Percentiles rank a stretch among this genome's conserved stretches.
phyloP scores from a whole-genome alignment of 2,113 vertebrate genomes.

The Apteryx owenii region DNA sequence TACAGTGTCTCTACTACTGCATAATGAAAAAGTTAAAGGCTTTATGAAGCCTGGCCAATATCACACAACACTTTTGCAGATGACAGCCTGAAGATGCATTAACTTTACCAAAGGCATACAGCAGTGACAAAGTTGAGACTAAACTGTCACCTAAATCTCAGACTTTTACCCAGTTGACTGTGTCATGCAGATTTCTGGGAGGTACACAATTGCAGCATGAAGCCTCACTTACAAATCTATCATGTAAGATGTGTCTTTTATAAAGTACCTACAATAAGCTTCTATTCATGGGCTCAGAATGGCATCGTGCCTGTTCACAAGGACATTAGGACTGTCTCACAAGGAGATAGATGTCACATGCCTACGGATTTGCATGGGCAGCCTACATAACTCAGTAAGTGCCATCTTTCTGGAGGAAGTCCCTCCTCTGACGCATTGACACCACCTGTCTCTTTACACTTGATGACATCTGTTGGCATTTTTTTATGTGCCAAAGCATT shows the following conservation, averaged over 20 bases:
- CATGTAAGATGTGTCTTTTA: accelerated
- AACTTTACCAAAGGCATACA: neutral
- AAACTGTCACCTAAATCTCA: neutral
- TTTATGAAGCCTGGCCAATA: neutral
- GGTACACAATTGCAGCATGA: neutral
- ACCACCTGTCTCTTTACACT: slow-evolving; percentile 75
- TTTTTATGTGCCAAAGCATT: slow-evolving; percentile 72
- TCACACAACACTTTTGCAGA: neutral
- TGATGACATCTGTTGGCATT: slow-evolving; percentile 77
- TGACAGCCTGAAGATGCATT: neutral
- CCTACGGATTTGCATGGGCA: slow-evolving; percentile 60
- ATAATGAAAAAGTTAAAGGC: neutral
- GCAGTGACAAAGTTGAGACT: neutral
- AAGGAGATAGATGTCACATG: slow-evolving; percentile 48
- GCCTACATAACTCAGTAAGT: slow-evolving; percentile 62
- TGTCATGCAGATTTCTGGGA: accelerated
- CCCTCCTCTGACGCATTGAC: slow-evolving; percentile 74
- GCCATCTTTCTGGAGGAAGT: slow-evolving; percentile 75
- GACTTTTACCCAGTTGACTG: neutral
- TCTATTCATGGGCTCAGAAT: neutral
- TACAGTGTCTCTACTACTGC: neutral
- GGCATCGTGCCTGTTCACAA: slow-evolving; percentile 16
- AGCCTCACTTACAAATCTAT: neutral
- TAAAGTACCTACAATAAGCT: neutral
- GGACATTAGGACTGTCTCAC: slow-evolving; percentile 46